These are phyloP conservation scores for Pyralis farinalis DNA, from an alignment of 2,888 invertebrate species.

Conservation along the genomic window DNA sequence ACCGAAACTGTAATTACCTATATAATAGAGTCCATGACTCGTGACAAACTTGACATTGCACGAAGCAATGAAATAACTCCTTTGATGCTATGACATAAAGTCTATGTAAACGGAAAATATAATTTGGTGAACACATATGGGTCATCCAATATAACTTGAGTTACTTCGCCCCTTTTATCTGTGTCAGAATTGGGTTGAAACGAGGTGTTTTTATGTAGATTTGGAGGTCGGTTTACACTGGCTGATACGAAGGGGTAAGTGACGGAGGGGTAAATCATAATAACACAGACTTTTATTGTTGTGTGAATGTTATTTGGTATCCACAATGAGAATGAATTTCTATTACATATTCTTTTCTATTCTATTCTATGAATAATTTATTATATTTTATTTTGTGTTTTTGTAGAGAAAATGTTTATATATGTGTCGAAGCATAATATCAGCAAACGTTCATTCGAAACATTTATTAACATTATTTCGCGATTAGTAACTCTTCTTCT, in stretches of 20 bases:
- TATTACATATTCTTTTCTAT: too few relatives aligned
- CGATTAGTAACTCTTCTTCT: too few relatives aligned
- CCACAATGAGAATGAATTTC: conserved; percentile 5
- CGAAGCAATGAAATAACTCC: neutral
- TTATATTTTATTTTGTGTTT: neutral
- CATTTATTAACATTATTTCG: too few relatives aligned
- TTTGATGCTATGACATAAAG: neutral
- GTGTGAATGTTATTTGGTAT: conserved; percentile 14
- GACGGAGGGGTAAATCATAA: conserved; percentile 38
- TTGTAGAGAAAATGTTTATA: too few relatives aligned
- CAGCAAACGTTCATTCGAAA: too few relatives aligned
- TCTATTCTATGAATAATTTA: neutral
- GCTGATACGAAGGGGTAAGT: conserved; percentile 26
- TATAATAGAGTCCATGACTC: neutral
- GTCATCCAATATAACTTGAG: neutral
- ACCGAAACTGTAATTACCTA: neutral
- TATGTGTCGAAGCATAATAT: too few relatives aligned
- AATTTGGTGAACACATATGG: neutral
- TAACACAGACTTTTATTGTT: conserved; percentile 42
- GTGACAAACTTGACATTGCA: neutral
- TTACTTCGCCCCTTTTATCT: neutral
- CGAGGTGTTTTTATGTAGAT: conserved; percentile 4
- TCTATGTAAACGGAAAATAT: neutral
- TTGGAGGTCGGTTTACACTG: conserved; percentile 23
- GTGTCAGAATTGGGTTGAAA: neutral